Conservation (phyloP, 2,888 invertebrate genomes). For the Lathronympha strigana region DNA sequence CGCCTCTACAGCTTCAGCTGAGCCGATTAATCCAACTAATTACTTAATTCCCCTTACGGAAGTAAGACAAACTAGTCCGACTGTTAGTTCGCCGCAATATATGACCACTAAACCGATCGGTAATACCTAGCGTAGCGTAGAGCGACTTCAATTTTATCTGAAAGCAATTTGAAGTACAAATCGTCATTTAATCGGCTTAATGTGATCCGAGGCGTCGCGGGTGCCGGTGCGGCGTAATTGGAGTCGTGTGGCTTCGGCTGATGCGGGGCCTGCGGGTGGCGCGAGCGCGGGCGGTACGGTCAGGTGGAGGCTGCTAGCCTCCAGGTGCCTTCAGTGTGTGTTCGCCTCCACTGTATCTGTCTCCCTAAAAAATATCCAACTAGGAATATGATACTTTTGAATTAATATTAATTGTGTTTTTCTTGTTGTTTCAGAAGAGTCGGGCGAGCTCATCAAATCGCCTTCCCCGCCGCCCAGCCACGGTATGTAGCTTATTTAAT, state of each 20-base stretch:
- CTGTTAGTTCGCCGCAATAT: background rate
- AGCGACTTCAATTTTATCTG: slow-evolving; percentile 25
- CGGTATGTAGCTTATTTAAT: slow-evolving; percentile 79
- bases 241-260: slow-evolving; percentile 38
- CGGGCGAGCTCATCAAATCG: slow-evolving; percentile 88
- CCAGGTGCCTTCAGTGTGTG: slow-evolving; percentile 3
- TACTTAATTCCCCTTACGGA: slow-evolving; percentile 36
- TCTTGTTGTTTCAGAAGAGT: slow-evolving; percentile 76
- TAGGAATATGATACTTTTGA: background rate
- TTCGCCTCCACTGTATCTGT: background rate
- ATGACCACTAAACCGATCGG: background rate
- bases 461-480: slow-evolving; percentile 91
- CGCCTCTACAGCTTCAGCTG: slow-evolving; percentile 41
- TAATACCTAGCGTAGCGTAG: slow-evolving; percentile 15
- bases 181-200: slow-evolving; percentile 40
- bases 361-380: background rate
- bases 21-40: slow-evolving; percentile 44
- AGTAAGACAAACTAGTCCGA: background rate
- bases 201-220: slow-evolving; percentile 36
- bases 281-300: background rate
- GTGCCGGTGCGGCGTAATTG: slow-evolving; percentile 36
- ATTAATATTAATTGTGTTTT: slow-evolving; percentile 1
- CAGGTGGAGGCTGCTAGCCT: slow-evolving; percentile 19
- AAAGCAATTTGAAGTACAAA: slow-evolving; percentile 39
- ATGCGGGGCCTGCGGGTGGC: slow-evolving; percentile 14